Base-by-base conservation (phyloP, 2,888 invertebrate species). In the Cataglyphis livida region DNA sequence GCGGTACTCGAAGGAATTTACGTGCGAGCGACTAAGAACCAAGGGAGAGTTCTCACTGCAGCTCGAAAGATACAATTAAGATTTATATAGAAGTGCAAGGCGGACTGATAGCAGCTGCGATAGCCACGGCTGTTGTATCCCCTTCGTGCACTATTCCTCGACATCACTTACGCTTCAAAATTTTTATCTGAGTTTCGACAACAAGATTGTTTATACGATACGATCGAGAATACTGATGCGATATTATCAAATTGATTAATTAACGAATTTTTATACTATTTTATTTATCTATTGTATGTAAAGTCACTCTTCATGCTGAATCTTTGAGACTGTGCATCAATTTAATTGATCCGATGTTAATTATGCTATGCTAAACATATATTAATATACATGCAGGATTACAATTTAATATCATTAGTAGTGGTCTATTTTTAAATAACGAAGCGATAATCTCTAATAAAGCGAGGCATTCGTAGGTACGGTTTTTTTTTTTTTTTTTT, bases 61-160 rank as follows among this genome's bases (percentile, higher is more conserved):
- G 79, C 84, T 83, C 87, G 87, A 88, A 88, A 85, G 90, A 89
- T 87, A 89, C 90, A 90, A 88, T 88, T 89, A 89, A 86, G 89
- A 88, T 88, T 88, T 88, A 87, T 88, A 85, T 86, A 76, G 57
- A 57, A 79, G 82, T 61, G 83, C 79, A 83, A 83, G 73, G 79
- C 83, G 70, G 68, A 79, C 59, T 59, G 48, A 79, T 79, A 68
- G 68, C 78, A 79, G 70, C 78, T 61, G 78, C 70, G 68, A 79
- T 79, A 68, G 78, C 71, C 59, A 70, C 68, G 59, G 68, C 59
- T 79, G 78, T 79, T 70, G 44, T 68, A 61, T 70, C 68, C n/a
- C 51, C 32, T 70, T 70, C 59, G 78, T 32, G 25, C 44, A 44
- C 68, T 70, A 70, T 59, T 70, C 59, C 59, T 79, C 78, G 25